Percentiles rank a stretch among this genome's conserved stretches.
Evolutionary conservation across 2,113 vertebrate genomes (phyloP).

Genomic region (Neodontobutis hainanensis): DNA sequence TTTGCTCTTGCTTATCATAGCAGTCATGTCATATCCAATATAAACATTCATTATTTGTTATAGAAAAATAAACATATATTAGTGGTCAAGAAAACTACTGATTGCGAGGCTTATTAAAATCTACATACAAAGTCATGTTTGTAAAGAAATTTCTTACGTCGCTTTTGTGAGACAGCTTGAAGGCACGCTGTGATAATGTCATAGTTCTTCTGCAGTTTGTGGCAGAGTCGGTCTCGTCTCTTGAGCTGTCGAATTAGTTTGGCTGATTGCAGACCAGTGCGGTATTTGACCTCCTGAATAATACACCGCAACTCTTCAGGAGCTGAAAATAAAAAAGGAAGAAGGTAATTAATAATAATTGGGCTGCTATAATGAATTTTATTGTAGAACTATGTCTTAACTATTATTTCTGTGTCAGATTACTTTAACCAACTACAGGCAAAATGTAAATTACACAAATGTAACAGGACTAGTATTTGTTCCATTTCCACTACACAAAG

Average conservation of each 20-base stretch:
- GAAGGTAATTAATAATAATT: neutral
- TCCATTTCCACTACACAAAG: no score
- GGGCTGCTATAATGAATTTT: no score
- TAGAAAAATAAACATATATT: no score
- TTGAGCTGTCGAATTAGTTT: conserved; percentile 92
- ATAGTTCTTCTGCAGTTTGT: conserved; percentile 91
- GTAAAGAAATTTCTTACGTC: conserved; percentile 81
- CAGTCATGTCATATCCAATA: no score
- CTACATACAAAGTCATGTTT: neutral
- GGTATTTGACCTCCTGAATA: conserved; percentile 87
- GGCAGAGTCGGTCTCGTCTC: conserved; percentile 86
- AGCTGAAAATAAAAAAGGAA: conserved; percentile 70
- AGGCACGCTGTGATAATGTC: conserved; percentile 94
- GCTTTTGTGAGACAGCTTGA: conserved; percentile 94
- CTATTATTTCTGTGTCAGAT: neutral
- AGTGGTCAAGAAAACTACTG: no score
- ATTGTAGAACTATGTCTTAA: no score
- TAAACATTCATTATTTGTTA: no score
- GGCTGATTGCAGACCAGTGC: conserved; percentile 86
- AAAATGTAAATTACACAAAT: conserved; percentile 21
- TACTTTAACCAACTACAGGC: conserved; percentile 31
- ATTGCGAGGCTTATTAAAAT: no score
- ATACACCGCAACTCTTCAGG: conserved; percentile 82
- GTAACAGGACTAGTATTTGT: no score
- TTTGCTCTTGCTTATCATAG: no score